These are phyloP conservation scores for Lapara coniferarum DNA, from an alignment of 2,888 invertebrate genomes.

Conservation along the genomic window DNA sequence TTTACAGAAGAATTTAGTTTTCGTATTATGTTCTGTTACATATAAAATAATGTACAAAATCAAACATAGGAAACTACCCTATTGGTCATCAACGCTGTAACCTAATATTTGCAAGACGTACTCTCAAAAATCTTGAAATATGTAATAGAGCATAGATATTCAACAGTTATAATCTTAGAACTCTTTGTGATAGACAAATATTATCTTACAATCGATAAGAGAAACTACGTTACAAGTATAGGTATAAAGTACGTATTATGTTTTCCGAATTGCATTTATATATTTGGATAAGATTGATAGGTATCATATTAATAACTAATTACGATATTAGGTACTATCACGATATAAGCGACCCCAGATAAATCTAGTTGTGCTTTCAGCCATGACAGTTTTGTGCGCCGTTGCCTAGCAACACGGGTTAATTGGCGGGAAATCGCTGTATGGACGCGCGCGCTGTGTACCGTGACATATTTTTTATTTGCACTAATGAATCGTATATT, in stretches of 20 bases:
- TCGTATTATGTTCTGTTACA: too few relatives aligned
- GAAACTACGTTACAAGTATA: background rate
- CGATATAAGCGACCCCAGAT: constrained; percentile 16
- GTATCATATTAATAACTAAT: background rate
- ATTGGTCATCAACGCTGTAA: too few relatives aligned
- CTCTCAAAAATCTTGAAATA: too few relatives aligned
- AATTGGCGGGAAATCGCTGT: constrained; percentile 72
- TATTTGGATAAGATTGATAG: background rate
- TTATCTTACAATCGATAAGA: too few relatives aligned
- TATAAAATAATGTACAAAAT: too few relatives aligned
- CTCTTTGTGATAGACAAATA: too few relatives aligned
- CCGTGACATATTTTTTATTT: constrained; percentile 18
- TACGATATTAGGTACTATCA: background rate
- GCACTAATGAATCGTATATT: constrained; percentile 26
- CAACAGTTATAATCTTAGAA: too few relatives aligned
- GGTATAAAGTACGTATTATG: background rate
- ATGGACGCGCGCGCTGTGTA: constrained; percentile 41
- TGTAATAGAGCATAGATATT: too few relatives aligned
- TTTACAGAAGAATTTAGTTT: too few relatives aligned
- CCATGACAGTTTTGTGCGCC: constrained; percentile 56
- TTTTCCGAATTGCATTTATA: too few relatives aligned
- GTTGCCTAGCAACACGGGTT: constrained; percentile 65
- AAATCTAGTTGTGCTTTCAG: constrained; percentile 34
- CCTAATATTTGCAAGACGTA: too few relatives aligned
- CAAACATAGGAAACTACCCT: too few relatives aligned